Conservation (phyloP, 2,797 vertebrate species). For the Hemibagrus guttatus region DNA sequence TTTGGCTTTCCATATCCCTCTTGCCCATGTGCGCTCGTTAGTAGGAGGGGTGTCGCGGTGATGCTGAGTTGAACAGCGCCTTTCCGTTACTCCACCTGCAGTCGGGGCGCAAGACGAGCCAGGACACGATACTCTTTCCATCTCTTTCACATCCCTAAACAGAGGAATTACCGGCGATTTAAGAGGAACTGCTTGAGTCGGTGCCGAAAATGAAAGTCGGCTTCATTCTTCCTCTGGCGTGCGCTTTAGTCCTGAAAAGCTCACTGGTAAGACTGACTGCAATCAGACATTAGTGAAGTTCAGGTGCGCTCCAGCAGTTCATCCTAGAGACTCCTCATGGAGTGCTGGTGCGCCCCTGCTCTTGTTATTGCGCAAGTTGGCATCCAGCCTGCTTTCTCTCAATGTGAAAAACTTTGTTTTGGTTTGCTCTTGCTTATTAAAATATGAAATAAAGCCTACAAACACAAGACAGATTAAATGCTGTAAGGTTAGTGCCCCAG, state of each 20-base stretch:
- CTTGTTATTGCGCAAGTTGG: neutral
- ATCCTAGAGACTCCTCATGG: neutral
- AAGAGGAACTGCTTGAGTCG: slow-evolving; percentile 46
- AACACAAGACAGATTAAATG: neutral
- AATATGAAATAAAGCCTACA: neutral
- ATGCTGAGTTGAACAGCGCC: slow-evolving; percentile 79
- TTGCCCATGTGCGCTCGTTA: slow-evolving; percentile 20
- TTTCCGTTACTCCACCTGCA: slow-evolving; percentile 83
- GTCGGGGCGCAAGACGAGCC: slow-evolving; percentile 72
- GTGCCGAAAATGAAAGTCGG: slow-evolving; percentile 72
- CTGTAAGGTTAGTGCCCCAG: neutral
- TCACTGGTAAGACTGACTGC: slow-evolving; percentile 18
- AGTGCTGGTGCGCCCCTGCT: neutral
- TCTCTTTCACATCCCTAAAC: neutral
- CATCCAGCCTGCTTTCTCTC: neutral
- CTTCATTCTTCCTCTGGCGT: slow-evolving; percentile 71
- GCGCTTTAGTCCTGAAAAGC: slow-evolving; percentile 20
- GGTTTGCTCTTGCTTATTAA: neutral
- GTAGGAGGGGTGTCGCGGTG: slow-evolving; percentile 73
- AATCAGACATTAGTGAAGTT: slow-evolving; percentile 9
- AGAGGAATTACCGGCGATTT: slow-evolving; percentile 64
- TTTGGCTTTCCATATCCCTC: slow-evolving; percentile 19
- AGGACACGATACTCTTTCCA: slow-evolving; percentile 55
- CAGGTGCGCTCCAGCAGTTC: neutral
- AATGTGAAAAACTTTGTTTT: neutral